Evolutionary conservation across 2,113 vertebrate genomes (phyloP).

Genomic region (Drymodes brunneopygia): DNA sequence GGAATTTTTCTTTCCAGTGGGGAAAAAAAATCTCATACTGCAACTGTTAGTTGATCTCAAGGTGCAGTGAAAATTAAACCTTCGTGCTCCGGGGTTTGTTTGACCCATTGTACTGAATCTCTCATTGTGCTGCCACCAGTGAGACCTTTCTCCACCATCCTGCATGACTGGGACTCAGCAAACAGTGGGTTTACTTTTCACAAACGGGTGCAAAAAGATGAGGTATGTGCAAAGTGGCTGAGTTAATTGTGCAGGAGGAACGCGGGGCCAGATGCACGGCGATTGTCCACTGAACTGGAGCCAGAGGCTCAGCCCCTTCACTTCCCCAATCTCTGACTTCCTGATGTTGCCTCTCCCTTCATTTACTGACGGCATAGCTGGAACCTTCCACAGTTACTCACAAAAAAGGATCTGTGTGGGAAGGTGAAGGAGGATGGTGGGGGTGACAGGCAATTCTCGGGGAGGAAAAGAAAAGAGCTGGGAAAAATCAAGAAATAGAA

Average conservation of each 20-base stretch:
- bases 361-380: not conserved
- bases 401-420: slow-evolving; percentile 50
- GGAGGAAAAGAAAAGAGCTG: slow-evolving; percentile 15
- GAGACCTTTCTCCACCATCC: not conserved
- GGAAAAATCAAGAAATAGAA: slow-evolving; percentile 55
- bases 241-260: not conserved
- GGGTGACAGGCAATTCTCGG: slow-evolving; percentile 2
- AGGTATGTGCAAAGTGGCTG: not conserved
- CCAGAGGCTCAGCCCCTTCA: slow-evolving; percentile 15
- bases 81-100: not conserved
- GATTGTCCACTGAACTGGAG: not conserved
- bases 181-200: not conserved
- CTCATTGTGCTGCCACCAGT: not conserved
- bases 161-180: not conserved
- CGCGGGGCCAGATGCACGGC: not conserved
- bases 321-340: slow-evolving; percentile 1
- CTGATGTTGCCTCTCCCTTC: slow-evolving; percentile 36
- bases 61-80: not conserved
- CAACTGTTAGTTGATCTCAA: not conserved
- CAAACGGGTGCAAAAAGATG: not conserved
- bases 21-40: not conserved
- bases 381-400: not conserved
- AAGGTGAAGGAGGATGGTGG: slow-evolving; percentile 52
- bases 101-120: not conserved
- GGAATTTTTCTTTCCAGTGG: not conserved